Evolutionary conservation across 2,888 invertebrate species (phyloP), one percentile per base, ranked within the genome.

Genomic region (Ligdia adustata): DNA sequence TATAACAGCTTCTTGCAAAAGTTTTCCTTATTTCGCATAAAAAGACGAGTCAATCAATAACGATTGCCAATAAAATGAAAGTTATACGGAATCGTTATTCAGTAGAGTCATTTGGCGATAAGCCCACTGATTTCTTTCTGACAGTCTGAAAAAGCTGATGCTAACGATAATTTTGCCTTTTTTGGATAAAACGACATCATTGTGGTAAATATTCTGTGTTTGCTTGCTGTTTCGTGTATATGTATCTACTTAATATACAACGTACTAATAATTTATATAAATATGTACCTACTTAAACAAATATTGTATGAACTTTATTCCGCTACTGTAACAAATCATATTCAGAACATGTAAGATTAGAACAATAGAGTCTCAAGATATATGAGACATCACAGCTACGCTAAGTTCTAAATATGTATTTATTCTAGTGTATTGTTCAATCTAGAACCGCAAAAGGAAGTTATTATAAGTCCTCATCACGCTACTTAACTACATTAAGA

Each of bases 81-180:
- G 50, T 52, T 55, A 52, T 27, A n/a, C 15, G 35, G 39, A 47
- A 43, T 47, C 46, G 49, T 57, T 49, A 52, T 39, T 48, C 47
- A 51, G 48, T 28, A 46, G 40, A 46, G 48, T 55, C 48, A 58
- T 53, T 55, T 55, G 49, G 53, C 52, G 52, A 57, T 55, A 57
- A 55, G 55, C 57, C 38, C 53, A 49, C 46, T 51, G 52, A 55
- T 49, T 55, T 16, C 12, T 28, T 47, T 42, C 41, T 31, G 26
- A 41, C 47, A 32, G 18, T 45, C 16, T 45, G 48, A 35, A 48
- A 50, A 55, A 49, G 44, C 43, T 48, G 43, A 22, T 16, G 38
- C 45, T 52, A 52, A 52, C 51, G 50, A 52, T 45, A 52, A 55
- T 51, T 48, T 51, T 46, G 40, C 43, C 2, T 44, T 50, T 37